Evolutionary conservation across 2,113 vertebrate genomes (phyloP).

Genomic region (Phainopepla nitens): DNA sequence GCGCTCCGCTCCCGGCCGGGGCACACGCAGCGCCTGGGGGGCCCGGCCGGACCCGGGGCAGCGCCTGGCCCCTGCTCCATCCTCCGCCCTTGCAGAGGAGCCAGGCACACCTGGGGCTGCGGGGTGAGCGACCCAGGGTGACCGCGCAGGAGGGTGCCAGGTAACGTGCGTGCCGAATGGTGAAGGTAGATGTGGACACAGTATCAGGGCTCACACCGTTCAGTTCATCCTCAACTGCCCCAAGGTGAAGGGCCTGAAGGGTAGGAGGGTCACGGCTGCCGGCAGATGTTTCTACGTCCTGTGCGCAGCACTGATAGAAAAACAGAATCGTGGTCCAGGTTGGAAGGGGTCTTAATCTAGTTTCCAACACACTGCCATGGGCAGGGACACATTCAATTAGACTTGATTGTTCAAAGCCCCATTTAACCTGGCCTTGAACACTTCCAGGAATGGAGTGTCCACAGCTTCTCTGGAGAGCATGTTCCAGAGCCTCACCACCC

Average conservation of each 20-base stretch:
- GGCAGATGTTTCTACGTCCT: neutral
- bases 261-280: neutral
- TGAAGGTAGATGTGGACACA: accelerated
- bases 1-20: neutral
- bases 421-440: neutral
- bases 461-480: neutral
- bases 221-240: accelerated
- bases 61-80: accelerated
- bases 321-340: too few species aligned
- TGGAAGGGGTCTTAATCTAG: neutral
- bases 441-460: neutral
- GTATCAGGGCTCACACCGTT: neutral
- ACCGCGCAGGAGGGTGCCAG: accelerated
- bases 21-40: accelerated
- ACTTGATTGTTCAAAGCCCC: neutral
- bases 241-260: neutral
- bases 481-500: neutral
- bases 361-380: neutral
- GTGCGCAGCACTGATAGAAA: neutral
- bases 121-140: accelerated
- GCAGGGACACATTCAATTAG: neutral
- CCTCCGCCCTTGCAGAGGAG: accelerated
- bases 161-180: accelerated
- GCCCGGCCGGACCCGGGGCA: neutral
- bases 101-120: accelerated